Base-by-base conservation (phyloP, 1,140 invertebrate genomes). In the Listronotus bonariensis region DNA sequence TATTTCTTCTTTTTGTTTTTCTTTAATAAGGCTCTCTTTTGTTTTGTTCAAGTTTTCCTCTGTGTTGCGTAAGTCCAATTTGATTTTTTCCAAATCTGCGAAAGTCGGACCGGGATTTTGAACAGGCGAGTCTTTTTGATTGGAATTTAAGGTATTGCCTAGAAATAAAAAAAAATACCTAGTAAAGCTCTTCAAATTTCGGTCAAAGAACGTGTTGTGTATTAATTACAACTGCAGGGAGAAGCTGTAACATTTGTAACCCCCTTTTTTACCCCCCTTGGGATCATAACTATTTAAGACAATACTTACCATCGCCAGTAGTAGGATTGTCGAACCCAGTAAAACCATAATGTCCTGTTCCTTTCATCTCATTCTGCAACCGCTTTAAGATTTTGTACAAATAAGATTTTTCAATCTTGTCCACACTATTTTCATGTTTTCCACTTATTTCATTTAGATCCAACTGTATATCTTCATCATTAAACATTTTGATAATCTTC, bases 1-100 rank as follows among this genome's bases (percentile, higher is more conserved):
- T 15, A 48, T 15, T 18, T 62, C 46, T 36, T 74, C 61, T 58
- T 69, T 68, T 17, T 64, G 52, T 49, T 68, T 68, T 54, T 72
- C 65, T 1, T 60, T 26, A 6, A 51, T 56, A 7, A 74, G 40
- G 8, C 68, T 5, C 5, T 69, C 49, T 38, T 57, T 49, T 1
- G 63, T 70, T 49, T 59, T 41, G 34, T 68, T 69, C n/a, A 68
- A 63, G 43, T 48, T 45, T 38, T 68, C 38, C 12, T 53, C 57
- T 6, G 43, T 58, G 15, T 58, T 36, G 40, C 62, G 49, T 14
- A 71, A 31, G 12, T 60, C 51, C 14, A 38, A 10, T 32, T 67
- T 69, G 31, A 64, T 46, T 46, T 54, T 32, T 38, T 51, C 43
- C 12, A 68, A 34, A 36, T 69, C 62, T 10, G 1, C n/a, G 12